phyloP scores from a whole-genome alignment of 2,113 vertebrate species.

The Phaethornis superciliosus region DNA sequence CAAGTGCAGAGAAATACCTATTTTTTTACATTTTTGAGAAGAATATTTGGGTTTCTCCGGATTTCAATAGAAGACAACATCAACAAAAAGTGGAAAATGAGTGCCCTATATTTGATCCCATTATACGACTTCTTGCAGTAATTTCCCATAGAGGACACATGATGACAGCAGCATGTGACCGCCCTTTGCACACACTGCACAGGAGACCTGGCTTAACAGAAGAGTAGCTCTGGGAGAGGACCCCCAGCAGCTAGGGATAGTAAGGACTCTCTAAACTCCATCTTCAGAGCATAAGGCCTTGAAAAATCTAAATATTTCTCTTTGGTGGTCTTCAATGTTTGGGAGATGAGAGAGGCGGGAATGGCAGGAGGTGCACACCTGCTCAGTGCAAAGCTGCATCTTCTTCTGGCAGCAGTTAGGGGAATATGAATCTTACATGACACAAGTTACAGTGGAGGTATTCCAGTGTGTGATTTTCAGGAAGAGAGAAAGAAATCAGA shows the following conservation, averaged over 20 bases:
- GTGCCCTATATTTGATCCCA: fast-evolving
- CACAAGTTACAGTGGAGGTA: background rate
- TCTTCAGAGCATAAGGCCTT: background rate
- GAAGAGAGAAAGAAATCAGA: no score
- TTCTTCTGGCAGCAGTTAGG: background rate
- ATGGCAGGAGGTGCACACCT: background rate
- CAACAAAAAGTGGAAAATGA: fast-evolving
- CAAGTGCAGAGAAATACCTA: background rate
- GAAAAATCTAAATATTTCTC: background rate
- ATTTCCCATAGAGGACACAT: background rate
- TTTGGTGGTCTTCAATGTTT: background rate
- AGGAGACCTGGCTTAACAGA: background rate
- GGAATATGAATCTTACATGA: background rate
- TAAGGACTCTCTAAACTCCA: background rate
- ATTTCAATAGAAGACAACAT: fast-evolving
- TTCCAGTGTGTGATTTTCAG: background rate
- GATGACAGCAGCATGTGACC: background rate
- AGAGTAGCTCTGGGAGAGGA: background rate
- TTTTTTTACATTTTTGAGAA: background rate
- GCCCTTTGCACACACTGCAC: background rate
- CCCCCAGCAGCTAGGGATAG: background rate
- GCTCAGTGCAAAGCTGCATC: background rate
- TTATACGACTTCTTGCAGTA: background rate
- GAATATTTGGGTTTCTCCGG: background rate
- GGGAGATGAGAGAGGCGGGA: background rate